Evolutionary conservation across 2,113 vertebrate genomes (phyloP).

Genomic region (Albula goreensis): DNA sequence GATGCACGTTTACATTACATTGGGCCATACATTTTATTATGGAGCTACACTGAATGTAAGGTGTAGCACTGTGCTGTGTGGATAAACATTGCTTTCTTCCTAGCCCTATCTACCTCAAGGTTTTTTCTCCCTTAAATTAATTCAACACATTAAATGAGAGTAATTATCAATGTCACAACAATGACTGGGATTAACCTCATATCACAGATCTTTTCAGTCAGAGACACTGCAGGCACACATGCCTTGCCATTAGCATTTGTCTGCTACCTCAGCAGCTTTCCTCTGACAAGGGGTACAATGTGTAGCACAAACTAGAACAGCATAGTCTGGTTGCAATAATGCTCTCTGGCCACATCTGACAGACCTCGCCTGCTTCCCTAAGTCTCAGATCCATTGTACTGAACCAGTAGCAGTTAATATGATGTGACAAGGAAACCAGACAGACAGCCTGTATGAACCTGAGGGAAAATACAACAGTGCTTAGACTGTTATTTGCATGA

Average conservation of each 20-base stretch:
- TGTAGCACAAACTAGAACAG: neutral
- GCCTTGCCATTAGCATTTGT: neutral
- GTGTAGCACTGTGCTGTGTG: neutral
- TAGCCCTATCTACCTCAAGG: neutral
- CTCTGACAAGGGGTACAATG: neutral
- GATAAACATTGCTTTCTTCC: neutral
- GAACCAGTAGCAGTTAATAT: neutral
- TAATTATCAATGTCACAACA: neutral
- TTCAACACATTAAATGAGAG: neutral
- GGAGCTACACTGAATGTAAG: neutral
- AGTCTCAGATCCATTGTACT: neutral
- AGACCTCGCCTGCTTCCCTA: neutral
- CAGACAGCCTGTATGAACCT: neutral
- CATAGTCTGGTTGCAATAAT: neutral
- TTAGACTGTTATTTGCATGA: neutral
- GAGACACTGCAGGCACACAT: neutral
- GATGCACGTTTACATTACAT: too few relatives aligned
- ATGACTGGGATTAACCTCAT: neutral
- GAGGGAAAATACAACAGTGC: neutral
- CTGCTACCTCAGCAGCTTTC: neutral
- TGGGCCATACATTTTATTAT: neutral
- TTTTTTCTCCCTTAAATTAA: neutral
- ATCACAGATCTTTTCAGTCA: neutral
- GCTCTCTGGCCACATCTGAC: neutral
- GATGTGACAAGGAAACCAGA: neutral